phyloP scores from a whole-genome alignment of 2,113 vertebrate genomes.

The Cardinalis cardinalis region DNA sequence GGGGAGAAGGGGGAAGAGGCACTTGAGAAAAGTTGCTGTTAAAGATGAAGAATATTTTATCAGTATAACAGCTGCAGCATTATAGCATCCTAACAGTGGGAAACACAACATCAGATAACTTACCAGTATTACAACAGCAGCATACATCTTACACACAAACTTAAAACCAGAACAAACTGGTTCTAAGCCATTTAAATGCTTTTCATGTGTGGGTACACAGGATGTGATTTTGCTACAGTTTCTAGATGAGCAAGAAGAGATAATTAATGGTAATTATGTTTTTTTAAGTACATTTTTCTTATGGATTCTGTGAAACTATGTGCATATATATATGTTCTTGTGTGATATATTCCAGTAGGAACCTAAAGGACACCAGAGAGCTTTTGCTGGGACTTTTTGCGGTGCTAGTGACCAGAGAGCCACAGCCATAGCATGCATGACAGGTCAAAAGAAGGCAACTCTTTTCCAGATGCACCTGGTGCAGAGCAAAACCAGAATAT shows the following conservation, averaged over 20 bases:
- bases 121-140: background rate
- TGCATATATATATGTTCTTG: fast-evolving
- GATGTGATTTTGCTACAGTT: background rate
- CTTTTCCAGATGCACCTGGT: conserved; percentile 34
- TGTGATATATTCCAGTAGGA: background rate
- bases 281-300: background rate
- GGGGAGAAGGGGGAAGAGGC: background rate
- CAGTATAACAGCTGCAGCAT: background rate
- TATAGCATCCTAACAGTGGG: background rate
- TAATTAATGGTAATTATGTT: background rate
- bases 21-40: background rate
- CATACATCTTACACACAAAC: background rate
- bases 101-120: background rate
- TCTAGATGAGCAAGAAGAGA: background rate
- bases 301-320: background rate
- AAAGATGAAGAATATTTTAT: background rate
- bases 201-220: fast-evolving
- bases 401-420: background rate
- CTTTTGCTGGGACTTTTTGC: background rate
- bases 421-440: background rate
- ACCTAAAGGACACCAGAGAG: background rate
- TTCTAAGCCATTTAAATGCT: background rate
- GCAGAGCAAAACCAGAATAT: conserved; percentile 5
- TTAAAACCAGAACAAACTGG: background rate
- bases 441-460: conserved; percentile 35